Conservation (phyloP, 2,113 vertebrate genomes). For the Sarotherodon lohbergeri region DNA sequence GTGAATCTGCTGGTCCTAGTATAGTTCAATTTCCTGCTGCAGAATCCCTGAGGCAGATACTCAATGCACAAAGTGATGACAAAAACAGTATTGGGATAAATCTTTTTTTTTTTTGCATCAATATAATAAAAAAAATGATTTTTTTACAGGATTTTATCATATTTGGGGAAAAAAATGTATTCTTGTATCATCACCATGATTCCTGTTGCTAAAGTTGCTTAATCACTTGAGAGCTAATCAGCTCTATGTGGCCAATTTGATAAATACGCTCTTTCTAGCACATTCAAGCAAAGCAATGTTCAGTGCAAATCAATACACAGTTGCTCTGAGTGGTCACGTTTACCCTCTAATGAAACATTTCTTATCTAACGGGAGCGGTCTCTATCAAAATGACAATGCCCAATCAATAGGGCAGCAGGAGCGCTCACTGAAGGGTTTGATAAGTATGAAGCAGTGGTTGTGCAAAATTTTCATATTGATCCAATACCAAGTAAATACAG, state of each 20-base stretch:
- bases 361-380: neutral
- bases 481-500: too few relatives aligned
- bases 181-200: neutral
- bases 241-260: neutral
- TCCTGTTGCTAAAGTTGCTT: neutral
- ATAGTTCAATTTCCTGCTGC: neutral
- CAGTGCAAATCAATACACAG: neutral
- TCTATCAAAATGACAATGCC: neutral
- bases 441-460: neutral
- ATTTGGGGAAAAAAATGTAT: neutral
- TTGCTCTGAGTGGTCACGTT: neutral
- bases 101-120: neutral
- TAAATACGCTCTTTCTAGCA: neutral
- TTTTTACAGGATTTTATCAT: neutral
- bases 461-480: too few relatives aligned
- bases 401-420: rapidly evolving
- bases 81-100: neutral
- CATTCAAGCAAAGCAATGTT: neutral
- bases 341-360: neutral
- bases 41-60: neutral
- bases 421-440: neutral
- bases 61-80: neutral
- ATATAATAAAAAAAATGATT: neutral
- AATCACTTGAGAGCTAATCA: neutral
- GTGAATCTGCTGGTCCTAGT: rapidly evolving